Evolutionary conservation across 2,797 vertebrate genomes (phyloP).

Genomic region (Rachycentron canadum): DNA sequence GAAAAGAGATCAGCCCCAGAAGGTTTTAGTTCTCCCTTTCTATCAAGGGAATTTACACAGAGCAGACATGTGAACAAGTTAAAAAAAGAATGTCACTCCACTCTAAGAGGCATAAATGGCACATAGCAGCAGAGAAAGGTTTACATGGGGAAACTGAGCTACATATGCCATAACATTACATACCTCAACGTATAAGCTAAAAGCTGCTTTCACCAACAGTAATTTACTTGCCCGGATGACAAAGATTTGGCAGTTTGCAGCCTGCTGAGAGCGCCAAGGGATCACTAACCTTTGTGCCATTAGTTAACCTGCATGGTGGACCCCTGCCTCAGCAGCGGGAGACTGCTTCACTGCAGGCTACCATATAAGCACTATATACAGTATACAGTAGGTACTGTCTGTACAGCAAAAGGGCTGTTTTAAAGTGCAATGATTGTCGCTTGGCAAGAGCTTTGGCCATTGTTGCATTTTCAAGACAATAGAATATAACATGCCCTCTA

Average conservation of each 20-base stretch:
- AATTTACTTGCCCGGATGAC: neutral
- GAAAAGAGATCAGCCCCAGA: constrained; percentile 6
- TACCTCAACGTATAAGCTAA: neutral
- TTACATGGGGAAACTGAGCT: neutral
- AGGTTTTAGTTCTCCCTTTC: constrained; percentile 12
- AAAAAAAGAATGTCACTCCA: neutral
- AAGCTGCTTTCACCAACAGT: neutral
- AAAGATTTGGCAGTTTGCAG: neutral
- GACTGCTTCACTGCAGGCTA: constrained; percentile 4
- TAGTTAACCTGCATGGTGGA: constrained; percentile 5
- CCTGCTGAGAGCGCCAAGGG: neutral
- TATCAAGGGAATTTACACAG: neutral
- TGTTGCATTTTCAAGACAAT: no score
- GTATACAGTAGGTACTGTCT: neutral
- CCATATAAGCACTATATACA: neutral
- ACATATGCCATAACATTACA: neutral
- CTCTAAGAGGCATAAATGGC: neutral
- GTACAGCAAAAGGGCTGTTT: neutral
- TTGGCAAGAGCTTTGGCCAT: no score
- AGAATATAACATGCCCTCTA: no score
- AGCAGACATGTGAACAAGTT: neutral
- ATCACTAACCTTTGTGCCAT: neutral
- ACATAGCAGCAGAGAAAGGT: neutral
- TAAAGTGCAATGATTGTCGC: no score
- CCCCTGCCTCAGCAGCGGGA: neutral